Evolutionary conservation across 2,888 invertebrate species (phyloP).

Genomic region (Erebia epiphron): DNA sequence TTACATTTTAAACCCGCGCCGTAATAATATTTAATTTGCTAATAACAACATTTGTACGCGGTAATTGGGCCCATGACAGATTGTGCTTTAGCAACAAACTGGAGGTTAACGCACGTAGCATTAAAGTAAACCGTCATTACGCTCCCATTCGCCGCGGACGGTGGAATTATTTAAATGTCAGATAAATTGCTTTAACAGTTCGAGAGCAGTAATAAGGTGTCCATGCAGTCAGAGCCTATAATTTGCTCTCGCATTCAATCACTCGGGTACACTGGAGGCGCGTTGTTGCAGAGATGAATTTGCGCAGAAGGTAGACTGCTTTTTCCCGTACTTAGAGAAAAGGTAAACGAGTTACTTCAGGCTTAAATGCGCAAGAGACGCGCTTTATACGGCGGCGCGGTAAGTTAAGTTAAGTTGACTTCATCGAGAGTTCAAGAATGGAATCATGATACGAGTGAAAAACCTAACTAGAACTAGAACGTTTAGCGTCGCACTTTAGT

Average conservation of each 20-base stretch:
- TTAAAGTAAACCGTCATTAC: conserved; percentile 67
- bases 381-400: too few relatives aligned
- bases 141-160: conserved; percentile 65
- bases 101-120: conserved; percentile 52
- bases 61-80: conserved; percentile 38
- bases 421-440: too few relatives aligned
- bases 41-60: conserved; percentile 39
- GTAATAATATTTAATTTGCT: conserved; percentile 19
- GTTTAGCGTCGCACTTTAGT: too few relatives aligned
- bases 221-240: conserved; percentile 65
- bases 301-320: conserved; percentile 19
- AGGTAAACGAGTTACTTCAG: too few relatives aligned
- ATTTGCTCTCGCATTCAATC: conserved; percentile 79
- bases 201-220: conserved; percentile 77
- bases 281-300: conserved; percentile 48
- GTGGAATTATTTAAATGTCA: conserved; percentile 81
- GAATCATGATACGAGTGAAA: too few relatives aligned
- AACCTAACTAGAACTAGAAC: too few relatives aligned
- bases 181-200: conserved; percentile 80
- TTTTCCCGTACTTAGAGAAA: too few relatives aligned
- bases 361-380: too few relatives aligned
- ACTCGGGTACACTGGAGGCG: conserved; percentile 58
- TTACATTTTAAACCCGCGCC: not conserved
- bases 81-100: conserved; percentile 36
- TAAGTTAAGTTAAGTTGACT: too few relatives aligned